Base-by-base conservation (phyloP, 2,888 invertebrate species). In the Polymixis lichenea region DNA sequence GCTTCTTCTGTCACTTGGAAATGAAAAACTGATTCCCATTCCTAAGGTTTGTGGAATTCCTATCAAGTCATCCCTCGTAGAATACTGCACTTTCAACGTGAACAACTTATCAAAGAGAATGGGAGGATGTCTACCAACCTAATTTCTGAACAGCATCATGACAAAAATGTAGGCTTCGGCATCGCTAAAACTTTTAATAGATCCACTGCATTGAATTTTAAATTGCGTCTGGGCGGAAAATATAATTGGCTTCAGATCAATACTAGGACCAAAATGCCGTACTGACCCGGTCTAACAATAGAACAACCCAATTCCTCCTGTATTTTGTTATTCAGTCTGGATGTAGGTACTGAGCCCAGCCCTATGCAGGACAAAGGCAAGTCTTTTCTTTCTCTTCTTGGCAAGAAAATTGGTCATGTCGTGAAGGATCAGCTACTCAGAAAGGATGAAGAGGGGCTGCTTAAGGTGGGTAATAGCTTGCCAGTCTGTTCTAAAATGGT, bases 211-310 rank as follows among this genome's bases (percentile, higher is more conserved):
- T 56, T 79, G 65, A 60, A 78, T 72, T 79, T 78, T 61, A 62
- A 75, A 75, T 65, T 53, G 72, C 69, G 61, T 72, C 61, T 70
- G 61, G 66, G 65, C 68, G 75, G 71, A 72, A 82, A 83, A 82
- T 82, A 84, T 75, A 61, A 72, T 72, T 70, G 58, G 66, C 25
- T 84, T 83, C 58, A 72, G 72, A 82, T 82, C 82, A 82, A 82
- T 82, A 83, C 80, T 1, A 72, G 72, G 58, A 62, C 66, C 67
- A 72, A 83, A 84, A 82, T 71, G 74, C 74, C 72, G 85, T 70
- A 78, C 74, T 76, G 76, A 67, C 74, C 75, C 72, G 72, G 46
- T 56, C 78, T 82, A 80, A 78, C 74, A 83, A 82, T 82, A 83
- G 80, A 72, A 6, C 66, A 83, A 72, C 72, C 75, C 51, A 79